Evolutionary conservation across 2,888 invertebrate genomes (phyloP).

Genomic region (Phyto melanocephala): DNA sequence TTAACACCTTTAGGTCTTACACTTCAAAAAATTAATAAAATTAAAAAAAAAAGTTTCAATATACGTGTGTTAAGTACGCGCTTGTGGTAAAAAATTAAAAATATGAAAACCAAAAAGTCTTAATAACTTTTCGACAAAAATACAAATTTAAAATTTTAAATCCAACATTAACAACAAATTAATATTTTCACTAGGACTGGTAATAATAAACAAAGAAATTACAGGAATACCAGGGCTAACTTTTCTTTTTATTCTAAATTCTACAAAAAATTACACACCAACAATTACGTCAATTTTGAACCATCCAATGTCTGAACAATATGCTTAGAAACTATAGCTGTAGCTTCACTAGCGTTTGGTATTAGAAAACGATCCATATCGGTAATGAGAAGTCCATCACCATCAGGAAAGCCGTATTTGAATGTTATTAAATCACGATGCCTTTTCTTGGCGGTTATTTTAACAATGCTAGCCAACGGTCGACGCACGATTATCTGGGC

Average conservation of each 20-base stretch:
- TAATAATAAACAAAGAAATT: not conserved
- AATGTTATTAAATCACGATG: slow-evolving; percentile 98
- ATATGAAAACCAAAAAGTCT: too few relatives aligned
- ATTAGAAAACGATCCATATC: slow-evolving; percentile 96
- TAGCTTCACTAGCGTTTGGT: slow-evolving; percentile 93
- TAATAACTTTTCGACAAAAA: too few relatives aligned
- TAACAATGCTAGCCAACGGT: slow-evolving; percentile 94
- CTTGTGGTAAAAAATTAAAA: too few relatives aligned
- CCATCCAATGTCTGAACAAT: slow-evolving; percentile 81
- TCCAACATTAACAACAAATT: not conserved
- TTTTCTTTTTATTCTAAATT: slow-evolving; percentile 35
- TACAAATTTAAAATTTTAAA: not conserved
- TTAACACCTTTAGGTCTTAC: too few relatives aligned
- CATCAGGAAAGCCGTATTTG: slow-evolving; percentile 93
- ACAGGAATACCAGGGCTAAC: not conserved
- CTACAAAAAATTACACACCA: slow-evolving; percentile 44
- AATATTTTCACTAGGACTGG: not conserved
- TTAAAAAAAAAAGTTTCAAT: too few relatives aligned
- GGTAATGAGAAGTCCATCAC: slow-evolving; percentile 87
- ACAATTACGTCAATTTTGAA: slow-evolving; percentile 73
- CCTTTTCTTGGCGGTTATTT: slow-evolving; percentile 97
- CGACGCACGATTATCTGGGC: slow-evolving; percentile 93
- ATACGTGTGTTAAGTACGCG: too few relatives aligned
- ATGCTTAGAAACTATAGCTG: slow-evolving; percentile 92
- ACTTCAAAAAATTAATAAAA: too few relatives aligned